Base-by-base conservation (phyloP, 2,797 vertebrate species). In the Anguilla obscura region DNA sequence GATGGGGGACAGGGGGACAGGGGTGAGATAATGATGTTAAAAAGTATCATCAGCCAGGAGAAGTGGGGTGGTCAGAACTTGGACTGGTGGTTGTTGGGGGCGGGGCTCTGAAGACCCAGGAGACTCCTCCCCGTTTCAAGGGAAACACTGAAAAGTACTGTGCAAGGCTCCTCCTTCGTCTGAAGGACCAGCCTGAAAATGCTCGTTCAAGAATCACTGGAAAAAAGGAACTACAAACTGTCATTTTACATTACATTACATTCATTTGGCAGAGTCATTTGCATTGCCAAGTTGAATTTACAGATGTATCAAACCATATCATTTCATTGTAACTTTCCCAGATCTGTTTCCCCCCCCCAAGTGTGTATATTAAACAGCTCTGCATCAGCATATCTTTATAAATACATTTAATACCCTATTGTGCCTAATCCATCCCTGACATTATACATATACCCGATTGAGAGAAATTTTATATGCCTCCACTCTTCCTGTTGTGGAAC, bases 261-360 rank as follows among this genome's bases (percentile, higher is more conserved):
- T 36, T 36, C 33, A 36, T 36, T 36, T 36, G 33, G 33, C 33
- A 36, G 33, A 36, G 21, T 30, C 58, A 74, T 30, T 30, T 52
- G 66, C 66, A 21, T 45, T 27, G 83, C 45, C 33, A 50, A 88
- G 36, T 14, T 63, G 48, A 88, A 54, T 84, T 69, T 54, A 33
- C 30, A 74, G 69, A 8, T 4, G 30, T n/a, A 82, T 21, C 24
- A 50, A 82, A 16, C 7, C 18, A 6, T 50, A 21, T 48, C 21
- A 50, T 82, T 82, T 48, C 45, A 50, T 82, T 50, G 79, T 9
- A 82, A 82, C 21, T 48, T 14, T 82, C 45, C 45, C 76, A 7
- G 76, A 45, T 80, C 18, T 0, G 8, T n/a, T n/a, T n/a, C 4
- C 9, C 21, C n/a, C 12, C 33, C 14, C 45, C n/a, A 30, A 0